Percentiles rank a stretch among this genome's conserved stretches.
phyloP scores from a whole-genome alignment of 2,797 vertebrate species.

The Balearica regulorum region DNA sequence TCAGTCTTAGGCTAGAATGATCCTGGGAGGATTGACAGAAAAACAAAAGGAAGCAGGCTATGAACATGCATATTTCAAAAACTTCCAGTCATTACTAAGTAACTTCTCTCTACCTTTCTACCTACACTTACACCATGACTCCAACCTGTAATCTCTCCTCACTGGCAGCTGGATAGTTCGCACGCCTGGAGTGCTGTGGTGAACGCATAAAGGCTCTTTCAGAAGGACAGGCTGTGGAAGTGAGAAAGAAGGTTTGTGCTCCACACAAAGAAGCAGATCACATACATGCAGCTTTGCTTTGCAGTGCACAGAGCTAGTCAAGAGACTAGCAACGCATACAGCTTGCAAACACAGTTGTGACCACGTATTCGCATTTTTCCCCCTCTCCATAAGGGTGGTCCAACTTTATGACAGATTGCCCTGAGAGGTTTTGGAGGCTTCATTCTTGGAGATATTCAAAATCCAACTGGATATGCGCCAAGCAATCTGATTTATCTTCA shows the following conservation, averaged over 20 bases:
- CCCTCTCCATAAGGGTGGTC: background rate
- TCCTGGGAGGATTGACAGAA: constrained; percentile 41
- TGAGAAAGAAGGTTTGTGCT: background rate
- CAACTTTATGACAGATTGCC: background rate
- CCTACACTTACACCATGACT: background rate
- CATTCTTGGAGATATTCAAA: background rate
- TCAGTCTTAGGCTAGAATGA: constrained; percentile 41
- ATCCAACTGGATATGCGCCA: background rate
- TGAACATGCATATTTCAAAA: constrained; percentile 1
- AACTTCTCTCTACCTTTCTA: background rate
- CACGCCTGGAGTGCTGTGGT: background rate
- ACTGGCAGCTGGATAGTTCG: background rate
- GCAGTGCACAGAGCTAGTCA: background rate
- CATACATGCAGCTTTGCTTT: background rate
- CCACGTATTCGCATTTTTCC: background rate
- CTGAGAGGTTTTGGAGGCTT: background rate
- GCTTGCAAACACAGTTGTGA: background rate
- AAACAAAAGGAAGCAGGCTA: constrained; percentile 39
- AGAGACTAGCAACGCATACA: background rate
- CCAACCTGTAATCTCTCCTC: background rate
- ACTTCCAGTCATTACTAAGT: background rate
- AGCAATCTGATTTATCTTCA: background rate
- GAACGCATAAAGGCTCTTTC: background rate
- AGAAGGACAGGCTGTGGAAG: background rate
- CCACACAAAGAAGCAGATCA: background rate